phyloP scores from a whole-genome alignment of 2,113 vertebrate genomes.

The Chionodraco myersi region DNA sequence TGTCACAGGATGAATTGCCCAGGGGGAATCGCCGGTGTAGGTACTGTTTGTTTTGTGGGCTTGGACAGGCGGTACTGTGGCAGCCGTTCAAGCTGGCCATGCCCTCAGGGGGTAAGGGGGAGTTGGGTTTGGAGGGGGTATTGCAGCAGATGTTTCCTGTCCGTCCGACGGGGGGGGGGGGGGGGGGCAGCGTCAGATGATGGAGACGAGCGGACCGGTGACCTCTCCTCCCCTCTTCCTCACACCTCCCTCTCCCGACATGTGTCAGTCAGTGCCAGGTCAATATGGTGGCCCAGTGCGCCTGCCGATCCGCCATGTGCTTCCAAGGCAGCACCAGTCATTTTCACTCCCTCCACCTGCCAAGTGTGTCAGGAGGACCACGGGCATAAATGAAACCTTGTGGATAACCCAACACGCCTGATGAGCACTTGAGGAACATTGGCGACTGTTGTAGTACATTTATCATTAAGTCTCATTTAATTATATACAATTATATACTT shows the following conservation, averaged over 20 bases:
- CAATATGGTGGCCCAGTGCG: conserved; percentile 73
- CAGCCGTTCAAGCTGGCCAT: conserved; percentile 48
- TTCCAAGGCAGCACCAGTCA: conserved; percentile 62
- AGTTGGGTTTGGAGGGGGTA: conserved; percentile 31
- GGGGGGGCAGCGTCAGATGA: conserved; percentile 48
- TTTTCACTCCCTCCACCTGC: conserved; percentile 63
- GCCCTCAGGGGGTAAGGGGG: conserved; percentile 34
- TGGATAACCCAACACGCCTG: conserved; percentile 49
- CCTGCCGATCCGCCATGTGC: conserved; percentile 75
- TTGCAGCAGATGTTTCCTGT: conserved; percentile 70
- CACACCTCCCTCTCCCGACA: conserved; percentile 69
- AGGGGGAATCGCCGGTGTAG: background rate
- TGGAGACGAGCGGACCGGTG: conserved; percentile 43
- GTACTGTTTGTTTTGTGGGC: conserved; percentile 41
- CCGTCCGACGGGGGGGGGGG: background rate
- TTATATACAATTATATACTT: too few species aligned
- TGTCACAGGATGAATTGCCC: conserved; percentile 34
- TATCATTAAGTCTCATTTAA: too few species aligned
- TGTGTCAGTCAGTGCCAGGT: conserved; percentile 79
- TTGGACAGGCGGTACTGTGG: conserved; percentile 52
- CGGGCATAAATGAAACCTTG: conserved; percentile 58
- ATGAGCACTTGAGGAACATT: conserved; percentile 33
- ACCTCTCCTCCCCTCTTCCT: conserved; percentile 64
- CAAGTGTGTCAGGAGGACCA: conserved; percentile 56
- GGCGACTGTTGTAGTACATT: background rate